Conservation (phyloP, 2,113 vertebrate genomes). For the Oryzias melastigma region DNA sequence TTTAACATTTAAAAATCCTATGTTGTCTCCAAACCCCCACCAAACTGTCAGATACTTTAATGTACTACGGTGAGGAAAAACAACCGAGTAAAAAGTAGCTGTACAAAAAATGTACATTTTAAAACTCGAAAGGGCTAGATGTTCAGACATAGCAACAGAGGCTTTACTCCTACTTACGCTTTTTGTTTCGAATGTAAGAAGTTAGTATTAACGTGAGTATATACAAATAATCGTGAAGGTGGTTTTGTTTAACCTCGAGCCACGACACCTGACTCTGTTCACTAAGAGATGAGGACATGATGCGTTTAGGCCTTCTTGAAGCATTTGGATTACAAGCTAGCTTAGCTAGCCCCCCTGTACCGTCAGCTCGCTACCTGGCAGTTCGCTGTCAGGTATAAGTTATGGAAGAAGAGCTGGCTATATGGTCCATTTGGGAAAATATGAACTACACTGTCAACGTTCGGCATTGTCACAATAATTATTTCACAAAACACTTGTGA, state of each 20-base stretch:
- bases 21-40: too few species aligned
- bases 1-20: too few species aligned
- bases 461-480: constrained; percentile 36
- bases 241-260: not conserved
- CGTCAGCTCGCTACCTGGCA: constrained; percentile 51
- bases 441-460: not conserved
- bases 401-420: too few species aligned
- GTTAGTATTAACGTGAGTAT: too few species aligned
- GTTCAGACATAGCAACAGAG: not conserved
- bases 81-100: too few species aligned
- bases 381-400: not conserved
- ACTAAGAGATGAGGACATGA: constrained; percentile 50
- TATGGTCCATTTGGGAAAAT: not conserved
- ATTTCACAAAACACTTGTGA: not conserved
- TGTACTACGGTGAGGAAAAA: too few species aligned
- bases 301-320: constrained; percentile 64
- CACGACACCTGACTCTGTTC: constrained; percentile 29
- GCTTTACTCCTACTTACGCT: too few species aligned
- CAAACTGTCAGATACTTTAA: too few species aligned
- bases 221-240: not conserved
- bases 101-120: too few species aligned
- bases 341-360: constrained; percentile 29
- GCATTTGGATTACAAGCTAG: constrained; percentile 54
- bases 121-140: constrained; percentile 22
- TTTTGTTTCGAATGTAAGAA: too few species aligned